phyloP scores from a whole-genome alignment of 2,113 vertebrate species.

The Grallaria varia region DNA sequence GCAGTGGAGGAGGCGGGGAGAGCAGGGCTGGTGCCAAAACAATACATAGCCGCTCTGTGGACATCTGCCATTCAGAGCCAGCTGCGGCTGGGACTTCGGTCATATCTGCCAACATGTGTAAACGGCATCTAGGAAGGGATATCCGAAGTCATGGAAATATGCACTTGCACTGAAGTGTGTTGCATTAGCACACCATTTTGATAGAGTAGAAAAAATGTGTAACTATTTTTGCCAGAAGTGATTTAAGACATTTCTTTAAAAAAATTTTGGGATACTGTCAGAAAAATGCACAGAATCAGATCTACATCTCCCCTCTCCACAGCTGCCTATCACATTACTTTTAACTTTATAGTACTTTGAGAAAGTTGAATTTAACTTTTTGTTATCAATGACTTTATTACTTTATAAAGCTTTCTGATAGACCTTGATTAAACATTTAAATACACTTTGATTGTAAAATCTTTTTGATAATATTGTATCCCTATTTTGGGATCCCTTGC shows the following conservation, averaged over 20 bases:
- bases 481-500: not conserved
- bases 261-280: not conserved
- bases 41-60: not conserved
- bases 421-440: not conserved
- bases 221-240: not conserved
- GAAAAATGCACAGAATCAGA: not conserved
- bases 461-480: not conserved
- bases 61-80: constrained; percentile 1
- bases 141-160: not conserved
- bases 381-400: not conserved
- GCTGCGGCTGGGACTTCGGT: not conserved
- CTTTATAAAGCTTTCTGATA: not conserved
- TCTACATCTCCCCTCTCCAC: not conserved
- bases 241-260: not conserved
- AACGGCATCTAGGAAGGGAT: not conserved
- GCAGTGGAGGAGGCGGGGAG: not conserved
- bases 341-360: not conserved
- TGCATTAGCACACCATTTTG: not conserved
- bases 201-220: not conserved
- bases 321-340: not conserved
- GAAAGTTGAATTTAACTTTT: not conserved
- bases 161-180: not conserved
- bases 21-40: not conserved
- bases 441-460: not conserved
- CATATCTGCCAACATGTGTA: not conserved